Percentiles rank a stretch among this genome's conserved stretches.
Evolutionary conservation across 2,113 vertebrate species (phyloP).

Genomic region (Labeo rohita): DNA sequence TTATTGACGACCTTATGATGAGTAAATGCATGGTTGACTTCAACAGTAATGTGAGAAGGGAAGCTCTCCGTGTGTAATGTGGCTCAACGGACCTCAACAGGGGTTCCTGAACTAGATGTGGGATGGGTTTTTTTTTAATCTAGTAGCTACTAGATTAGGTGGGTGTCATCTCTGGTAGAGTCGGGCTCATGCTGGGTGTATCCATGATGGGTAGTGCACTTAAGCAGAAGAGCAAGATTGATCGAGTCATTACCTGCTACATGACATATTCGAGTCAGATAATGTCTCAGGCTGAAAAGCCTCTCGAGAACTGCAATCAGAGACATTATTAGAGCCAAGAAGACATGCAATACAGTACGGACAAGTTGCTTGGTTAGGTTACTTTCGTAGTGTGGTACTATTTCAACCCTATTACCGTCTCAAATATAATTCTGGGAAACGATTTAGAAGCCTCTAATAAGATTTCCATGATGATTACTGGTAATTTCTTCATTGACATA

Average conservation of each 20-base stretch:
- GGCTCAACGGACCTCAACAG: background rate
- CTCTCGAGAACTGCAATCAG: background rate
- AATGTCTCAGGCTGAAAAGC: slow-evolving; percentile 10
- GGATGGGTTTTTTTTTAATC: background rate
- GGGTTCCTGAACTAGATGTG: background rate
- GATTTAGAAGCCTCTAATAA: background rate
- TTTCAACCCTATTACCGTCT: background rate
- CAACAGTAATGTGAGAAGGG: background rate
- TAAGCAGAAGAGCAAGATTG: slow-evolving; percentile 20
- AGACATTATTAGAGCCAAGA: background rate
- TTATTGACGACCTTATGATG: background rate
- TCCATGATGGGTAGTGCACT: background rate
- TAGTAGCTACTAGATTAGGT: slow-evolving; percentile 4
- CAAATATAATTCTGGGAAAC: background rate
- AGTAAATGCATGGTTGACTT: slow-evolving; percentile 7
- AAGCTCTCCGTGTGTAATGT: background rate
- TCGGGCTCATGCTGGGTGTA: background rate
- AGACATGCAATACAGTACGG: background rate
- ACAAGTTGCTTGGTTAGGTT: background rate
- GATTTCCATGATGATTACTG: background rate
- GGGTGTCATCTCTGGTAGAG: background rate
- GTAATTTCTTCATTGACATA: background rate
- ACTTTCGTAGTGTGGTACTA: background rate
- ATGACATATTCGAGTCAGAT: slow-evolving; percentile 26
- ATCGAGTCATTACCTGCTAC: slow-evolving; percentile 9